Evolutionary conservation across 2,888 invertebrate species (phyloP).

Genomic region (Parascotia fuliginaria): DNA sequence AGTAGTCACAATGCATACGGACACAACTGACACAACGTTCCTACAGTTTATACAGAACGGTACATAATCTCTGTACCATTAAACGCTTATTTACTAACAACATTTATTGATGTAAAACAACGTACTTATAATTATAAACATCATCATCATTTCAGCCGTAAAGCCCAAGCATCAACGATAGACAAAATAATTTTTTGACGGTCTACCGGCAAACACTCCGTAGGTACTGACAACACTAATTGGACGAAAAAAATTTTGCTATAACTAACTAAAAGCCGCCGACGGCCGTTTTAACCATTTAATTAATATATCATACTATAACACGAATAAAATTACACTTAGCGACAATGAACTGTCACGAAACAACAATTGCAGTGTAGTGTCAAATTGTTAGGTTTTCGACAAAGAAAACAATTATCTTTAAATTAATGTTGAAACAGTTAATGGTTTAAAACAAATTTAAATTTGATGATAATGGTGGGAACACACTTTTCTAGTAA

Average conservation of each 20-base stretch:
- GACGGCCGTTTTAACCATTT: background rate
- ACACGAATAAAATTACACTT: slow-evolving; percentile 5
- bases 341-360: slow-evolving; percentile 14
- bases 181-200: too few relatives aligned
- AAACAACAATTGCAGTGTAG: slow-evolving; percentile 9
- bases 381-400: slow-evolving; percentile 13
- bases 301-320: background rate
- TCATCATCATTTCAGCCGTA: too few relatives aligned
- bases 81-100: too few relatives aligned
- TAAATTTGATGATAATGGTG: slow-evolving; percentile 26
- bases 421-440: slow-evolving; percentile 19
- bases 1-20: too few relatives aligned
- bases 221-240: too few relatives aligned
- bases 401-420: slow-evolving; percentile 13
- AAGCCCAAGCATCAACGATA: too few relatives aligned
- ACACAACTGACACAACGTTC: too few relatives aligned
- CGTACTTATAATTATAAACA: too few relatives aligned
- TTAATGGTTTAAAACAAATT: slow-evolving; percentile 13
- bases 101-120: too few relatives aligned
- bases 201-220: too few relatives aligned
- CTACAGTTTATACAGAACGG: too few relatives aligned
- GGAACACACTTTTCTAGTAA: slow-evolving; percentile 13
- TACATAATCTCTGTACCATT: too few relatives aligned
- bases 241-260: background rate
- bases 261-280: background rate